Percentiles rank a stretch among this genome's conserved stretches.
phyloP scores from a whole-genome alignment of 2,888 invertebrate genomes.

The Cylindroiulus punctatus region DNA sequence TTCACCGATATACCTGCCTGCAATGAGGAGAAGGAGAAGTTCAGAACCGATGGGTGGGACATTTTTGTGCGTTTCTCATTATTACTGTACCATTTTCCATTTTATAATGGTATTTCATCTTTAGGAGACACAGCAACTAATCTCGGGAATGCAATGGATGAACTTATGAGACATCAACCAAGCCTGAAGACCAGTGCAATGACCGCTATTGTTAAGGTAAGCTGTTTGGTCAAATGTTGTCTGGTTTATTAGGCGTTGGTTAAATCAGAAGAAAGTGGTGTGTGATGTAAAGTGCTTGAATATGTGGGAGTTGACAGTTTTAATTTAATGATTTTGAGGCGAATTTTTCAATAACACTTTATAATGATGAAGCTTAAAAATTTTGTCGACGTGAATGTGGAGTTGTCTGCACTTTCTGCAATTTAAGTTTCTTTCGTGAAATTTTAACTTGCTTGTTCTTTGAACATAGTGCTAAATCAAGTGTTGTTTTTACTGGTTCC shows the following conservation, averaged over 20 bases:
- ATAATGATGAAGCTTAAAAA: too few species aligned
- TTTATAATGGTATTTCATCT: slow-evolving; percentile 63
- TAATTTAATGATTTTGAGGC: too few species aligned
- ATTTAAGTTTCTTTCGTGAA: not conserved
- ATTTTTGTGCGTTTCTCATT: slow-evolving; percentile 4
- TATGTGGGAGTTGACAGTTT: too few species aligned
- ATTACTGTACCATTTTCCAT: too few species aligned
- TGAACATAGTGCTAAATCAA: not conserved
- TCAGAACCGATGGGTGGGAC: slow-evolving; percentile 72
- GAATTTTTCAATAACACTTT: too few species aligned
- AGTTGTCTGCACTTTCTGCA: not conserved
- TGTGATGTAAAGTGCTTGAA: too few species aligned
- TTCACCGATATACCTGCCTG: slow-evolving; percentile 83
- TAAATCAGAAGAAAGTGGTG: too few species aligned
- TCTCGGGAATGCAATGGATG: slow-evolving; percentile 88
- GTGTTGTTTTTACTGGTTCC: slow-evolving; percentile 26
- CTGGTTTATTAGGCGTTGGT: too few species aligned
- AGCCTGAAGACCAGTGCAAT: slow-evolving; percentile 81
- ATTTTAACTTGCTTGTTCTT: slow-evolving; percentile 1
- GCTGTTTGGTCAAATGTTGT: slow-evolving; percentile 20
- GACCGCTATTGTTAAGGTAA: slow-evolving; percentile 78
- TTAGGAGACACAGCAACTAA: slow-evolving; percentile 81
- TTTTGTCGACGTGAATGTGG: too few species aligned
- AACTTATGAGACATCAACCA: slow-evolving; percentile 88
- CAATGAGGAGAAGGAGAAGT: slow-evolving; percentile 83